A percentile compares a stretch with the other conserved stretches of the same genome.
Conservation (phyloP, 2,888 invertebrate genomes). For the Drosophila buzzatii region DNA sequence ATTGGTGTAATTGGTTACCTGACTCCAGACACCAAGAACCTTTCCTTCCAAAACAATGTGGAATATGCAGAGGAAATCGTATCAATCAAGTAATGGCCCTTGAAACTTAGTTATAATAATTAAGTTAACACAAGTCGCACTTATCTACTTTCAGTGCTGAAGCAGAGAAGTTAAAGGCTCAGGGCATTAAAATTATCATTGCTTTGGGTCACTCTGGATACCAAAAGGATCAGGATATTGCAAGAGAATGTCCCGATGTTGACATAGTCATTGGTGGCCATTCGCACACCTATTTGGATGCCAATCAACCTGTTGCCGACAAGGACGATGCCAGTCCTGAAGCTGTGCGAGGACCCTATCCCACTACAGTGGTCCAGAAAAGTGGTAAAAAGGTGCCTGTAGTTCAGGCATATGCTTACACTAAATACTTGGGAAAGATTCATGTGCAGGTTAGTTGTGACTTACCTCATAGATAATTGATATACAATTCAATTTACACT, state of each 20-base stretch:
- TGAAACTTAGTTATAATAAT: background rate
- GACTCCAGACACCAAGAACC: conserved; percentile 91
- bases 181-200: conserved; percentile 92
- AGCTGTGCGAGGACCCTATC: conserved; percentile 89
- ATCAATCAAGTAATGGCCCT: conserved; percentile 86
- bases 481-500: background rate
- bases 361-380: conserved; percentile 89
- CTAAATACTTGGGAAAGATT: conserved; percentile 94
- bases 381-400: conserved; percentile 91
- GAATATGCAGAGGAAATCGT: conserved; percentile 90
- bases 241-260: conserved; percentile 90
- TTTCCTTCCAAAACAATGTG: conserved; percentile 87
- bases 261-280: conserved; percentile 97
- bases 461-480: background rate
- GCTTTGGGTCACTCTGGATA: conserved; percentile 96
- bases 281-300: conserved; percentile 95
- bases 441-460: conserved; percentile 85
- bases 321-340: conserved; percentile 53
- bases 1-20: conserved; percentile 95
- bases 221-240: conserved; percentile 91
- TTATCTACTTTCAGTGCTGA: conserved; percentile 86
- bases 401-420: conserved; percentile 95
- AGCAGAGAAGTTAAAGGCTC: conserved; percentile 87
- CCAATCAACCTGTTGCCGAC: conserved; percentile 86
- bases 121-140: background rate